Conservation (phyloP, 2,888 invertebrate species). For the Acronicta alni region DNA sequence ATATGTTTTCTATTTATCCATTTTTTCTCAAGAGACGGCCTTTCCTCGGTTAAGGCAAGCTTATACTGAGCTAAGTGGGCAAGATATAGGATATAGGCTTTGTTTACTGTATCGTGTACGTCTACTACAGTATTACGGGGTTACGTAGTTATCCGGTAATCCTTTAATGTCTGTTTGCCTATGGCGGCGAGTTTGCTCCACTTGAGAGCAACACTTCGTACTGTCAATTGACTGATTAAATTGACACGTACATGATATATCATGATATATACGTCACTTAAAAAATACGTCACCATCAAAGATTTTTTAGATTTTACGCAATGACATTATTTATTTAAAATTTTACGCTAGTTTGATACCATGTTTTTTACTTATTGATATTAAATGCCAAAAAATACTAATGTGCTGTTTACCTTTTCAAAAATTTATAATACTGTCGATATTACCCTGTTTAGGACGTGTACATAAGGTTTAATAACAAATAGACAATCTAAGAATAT, state of each 20-base stretch:
- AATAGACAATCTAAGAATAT: conserved; percentile 11
- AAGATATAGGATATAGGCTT: conserved; percentile 62
- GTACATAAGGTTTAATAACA: conserved; percentile 12
- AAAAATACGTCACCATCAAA: not conserved
- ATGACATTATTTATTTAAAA: too few relatives aligned
- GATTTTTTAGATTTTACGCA: too few relatives aligned
- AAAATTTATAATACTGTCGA: too few relatives aligned
- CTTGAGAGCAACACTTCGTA: conserved; percentile 63
- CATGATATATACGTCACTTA: conserved; percentile 1
- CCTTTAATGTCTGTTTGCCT: conserved; percentile 69
- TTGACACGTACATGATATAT: conserved; percentile 40
- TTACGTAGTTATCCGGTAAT: conserved; percentile 68
- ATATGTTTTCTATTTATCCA: conserved; percentile 45
- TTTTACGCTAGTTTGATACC: too few relatives aligned
- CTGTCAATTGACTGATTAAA: conserved; percentile 66
- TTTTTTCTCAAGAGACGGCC: conserved; percentile 49
- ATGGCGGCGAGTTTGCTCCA: conserved; percentile 57
- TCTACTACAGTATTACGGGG: conserved; percentile 35
- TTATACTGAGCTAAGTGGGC: conserved; percentile 57
- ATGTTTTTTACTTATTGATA: too few relatives aligned
- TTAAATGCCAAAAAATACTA: too few relatives aligned
- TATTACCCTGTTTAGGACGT: not conserved
- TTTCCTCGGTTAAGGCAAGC: conserved; percentile 49
- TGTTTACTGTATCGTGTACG: conserved; percentile 57
- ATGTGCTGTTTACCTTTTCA: too few relatives aligned